phyloP scores from a whole-genome alignment of 2,888 invertebrate species.

The Ditula angustiorana region DNA sequence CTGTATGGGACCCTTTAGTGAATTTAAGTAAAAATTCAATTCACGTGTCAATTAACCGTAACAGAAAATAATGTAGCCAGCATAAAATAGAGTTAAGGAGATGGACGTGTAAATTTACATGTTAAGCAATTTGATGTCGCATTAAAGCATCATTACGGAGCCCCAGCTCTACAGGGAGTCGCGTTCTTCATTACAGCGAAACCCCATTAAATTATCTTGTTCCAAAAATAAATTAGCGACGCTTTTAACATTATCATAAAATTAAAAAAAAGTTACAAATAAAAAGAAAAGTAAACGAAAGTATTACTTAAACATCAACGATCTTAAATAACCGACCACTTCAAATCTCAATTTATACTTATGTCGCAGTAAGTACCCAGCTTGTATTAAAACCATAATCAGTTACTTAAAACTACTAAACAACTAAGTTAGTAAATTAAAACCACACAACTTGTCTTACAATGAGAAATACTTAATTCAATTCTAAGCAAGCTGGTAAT shows the following conservation, averaged over 20 bases:
- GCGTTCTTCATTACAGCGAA: conserved; percentile 5
- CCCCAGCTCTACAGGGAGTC: neutral
- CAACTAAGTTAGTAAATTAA: neutral
- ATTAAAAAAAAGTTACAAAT: neutral
- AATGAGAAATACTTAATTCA: conserved; percentile 2
- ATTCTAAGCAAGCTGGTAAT: conserved; percentile 1
- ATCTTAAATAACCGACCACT: neutral
- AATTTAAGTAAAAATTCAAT: neutral
- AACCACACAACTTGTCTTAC: neutral
- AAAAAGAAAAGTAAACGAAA: neutral
- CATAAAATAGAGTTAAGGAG: conserved; percentile 37
- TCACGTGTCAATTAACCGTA: too few relatives aligned
- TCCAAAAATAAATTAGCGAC: neutral
- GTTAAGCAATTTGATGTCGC: conserved; percentile 41
- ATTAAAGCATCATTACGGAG: conserved; percentile 37
- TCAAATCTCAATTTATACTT: neutral
- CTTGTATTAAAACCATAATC: neutral
- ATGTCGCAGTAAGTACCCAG: neutral
- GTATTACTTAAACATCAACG: neutral
- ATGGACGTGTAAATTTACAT: conserved; percentile 40
- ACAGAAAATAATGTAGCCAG: conserved; percentile 11
- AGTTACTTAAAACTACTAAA: neutral
- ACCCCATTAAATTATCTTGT: conserved; percentile 4
- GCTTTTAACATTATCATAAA: neutral
- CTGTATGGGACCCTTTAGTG: too few relatives aligned